Percentiles rank a stretch among this genome's conserved stretches.
Evolutionary conservation across 2,113 vertebrate genomes (phyloP).

Genomic region (Aldabrachelys gigantea): DNA sequence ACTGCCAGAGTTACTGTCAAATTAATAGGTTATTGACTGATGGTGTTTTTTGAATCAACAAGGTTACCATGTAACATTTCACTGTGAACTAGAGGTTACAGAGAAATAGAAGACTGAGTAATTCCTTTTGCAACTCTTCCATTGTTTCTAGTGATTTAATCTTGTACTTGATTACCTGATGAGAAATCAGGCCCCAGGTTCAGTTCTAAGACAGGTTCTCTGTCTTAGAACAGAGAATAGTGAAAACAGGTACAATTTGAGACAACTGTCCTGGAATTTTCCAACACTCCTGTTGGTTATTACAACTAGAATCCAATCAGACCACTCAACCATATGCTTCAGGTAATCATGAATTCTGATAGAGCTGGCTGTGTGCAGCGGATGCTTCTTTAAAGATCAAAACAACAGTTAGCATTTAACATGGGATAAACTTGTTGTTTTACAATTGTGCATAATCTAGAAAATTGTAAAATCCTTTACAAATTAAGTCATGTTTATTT

Average conservation of each 20-base stretch:
- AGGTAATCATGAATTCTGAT: neutral
- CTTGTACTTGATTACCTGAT: constrained; percentile 22
- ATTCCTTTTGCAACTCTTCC: neutral
- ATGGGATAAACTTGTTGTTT: neutral
- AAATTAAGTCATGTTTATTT: neutral
- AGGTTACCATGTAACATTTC: constrained; percentile 15
- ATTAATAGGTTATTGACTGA: constrained; percentile 42
- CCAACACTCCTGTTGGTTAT: neutral
- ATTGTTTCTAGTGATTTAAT: constrained; percentile 29
- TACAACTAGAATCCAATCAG: neutral
- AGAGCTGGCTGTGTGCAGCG: neutral
- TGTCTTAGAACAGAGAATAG: neutral
- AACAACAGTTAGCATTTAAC: neutral
- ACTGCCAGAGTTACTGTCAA: neutral
- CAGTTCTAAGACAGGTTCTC: too few species aligned
- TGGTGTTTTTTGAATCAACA: rapidly evolving
- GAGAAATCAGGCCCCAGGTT: constrained; percentile 22
- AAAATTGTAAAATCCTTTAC: neutral
- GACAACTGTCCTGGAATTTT: neutral
- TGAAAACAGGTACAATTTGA: neutral
- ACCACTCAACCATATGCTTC: neutral
- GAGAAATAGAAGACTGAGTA: neutral
- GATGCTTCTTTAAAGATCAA: neutral
- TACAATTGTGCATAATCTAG: neutral
- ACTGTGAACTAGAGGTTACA: neutral